These are phyloP conservation scores for Natator depressus DNA, from an alignment of 2,113 vertebrate genomes.

Conservation along the genomic window DNA sequence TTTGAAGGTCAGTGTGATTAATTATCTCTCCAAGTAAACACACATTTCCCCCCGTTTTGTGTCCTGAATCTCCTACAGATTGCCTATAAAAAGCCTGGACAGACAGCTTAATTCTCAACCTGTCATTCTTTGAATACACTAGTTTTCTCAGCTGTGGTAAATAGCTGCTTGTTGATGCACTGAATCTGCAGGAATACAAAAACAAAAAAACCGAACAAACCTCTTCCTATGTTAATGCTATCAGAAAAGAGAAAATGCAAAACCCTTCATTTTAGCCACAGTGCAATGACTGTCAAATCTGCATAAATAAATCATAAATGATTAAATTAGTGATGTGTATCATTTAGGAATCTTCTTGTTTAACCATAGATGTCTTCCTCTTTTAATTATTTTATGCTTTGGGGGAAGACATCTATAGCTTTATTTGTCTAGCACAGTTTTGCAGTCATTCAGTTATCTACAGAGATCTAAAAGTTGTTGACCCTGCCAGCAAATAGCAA, in stretches of 20 bases:
- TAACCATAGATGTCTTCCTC: slow-evolving; percentile 34
- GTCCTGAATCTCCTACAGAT: neutral
- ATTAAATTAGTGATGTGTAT: slow-evolving; percentile 39
- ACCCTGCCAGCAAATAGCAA: slow-evolving; percentile 35
- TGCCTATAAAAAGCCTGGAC: neutral
- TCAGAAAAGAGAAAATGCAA: slow-evolving; percentile 35
- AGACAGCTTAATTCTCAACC: neutral
- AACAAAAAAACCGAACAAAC: neutral
- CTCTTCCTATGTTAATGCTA: neutral
- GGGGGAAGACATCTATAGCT: neutral
- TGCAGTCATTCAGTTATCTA: neutral
- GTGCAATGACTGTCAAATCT: slow-evolving; percentile 12
- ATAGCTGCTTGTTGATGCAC: neutral
- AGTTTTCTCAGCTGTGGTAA: neutral
- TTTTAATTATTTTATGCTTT: neutral
- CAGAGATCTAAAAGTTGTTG: neutral
- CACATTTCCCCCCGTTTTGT: fast-evolving
- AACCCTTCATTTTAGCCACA: neutral
- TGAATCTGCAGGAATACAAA: neutral
- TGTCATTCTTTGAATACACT: neutral
- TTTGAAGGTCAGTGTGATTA: neutral
- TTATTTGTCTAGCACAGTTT: neutral
- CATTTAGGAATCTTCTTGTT: slow-evolving; percentile 22
- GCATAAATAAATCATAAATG: slow-evolving; percentile 43
- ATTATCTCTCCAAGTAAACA: neutral